Evolutionary conservation across 2,888 invertebrate species (phyloP), one percentile per base, ranked within the genome.

Genomic region (Augiades crinisus): DNA sequence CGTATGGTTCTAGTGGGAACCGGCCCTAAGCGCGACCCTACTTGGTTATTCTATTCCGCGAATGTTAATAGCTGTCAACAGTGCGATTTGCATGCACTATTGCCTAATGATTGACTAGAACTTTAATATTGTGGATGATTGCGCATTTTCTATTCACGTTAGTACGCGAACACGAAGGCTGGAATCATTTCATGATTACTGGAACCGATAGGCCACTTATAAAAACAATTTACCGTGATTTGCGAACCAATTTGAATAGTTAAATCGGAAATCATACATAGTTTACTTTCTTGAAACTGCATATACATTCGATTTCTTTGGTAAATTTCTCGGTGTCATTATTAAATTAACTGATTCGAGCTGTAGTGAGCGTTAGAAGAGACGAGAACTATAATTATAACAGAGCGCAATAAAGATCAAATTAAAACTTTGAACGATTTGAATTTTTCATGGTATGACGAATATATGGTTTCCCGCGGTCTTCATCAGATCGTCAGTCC

Each of bases 1-100:
- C 7, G 1, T 24, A 24, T 8, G 8, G 24, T 8, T 24, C 24
- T 7, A 10, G 27, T 27, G 27, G n/a, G 27, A 8, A 10, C 27
- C 4, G 27, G 2, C 27, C 27, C 27, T 27, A 53, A 58, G 56
- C 54, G 54, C 51, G 47, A 36, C 49, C 51, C 51, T 56, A 55
- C 59, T 59, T 53, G 59, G 62, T 62, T 60, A 65, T 64, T 62
- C 56, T 45, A 53, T 63, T 64, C 64, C 58, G 56, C 56, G 64
- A 67, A 63, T 60, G 57, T 58, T 54, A 62, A 17, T 8, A 27
- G 34, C 27, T 50, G 43, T 50, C 50, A 50, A 50, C 50, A 50
- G 3, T 13, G 19, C 50, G 43, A 50, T 50, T 50, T 50, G 50
- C 50, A 50, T 50, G 36, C 30, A 21, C 50, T 50, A 50, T 50